Conservation (phyloP, 2,888 invertebrate genomes). For the Plebejus argus region DNA sequence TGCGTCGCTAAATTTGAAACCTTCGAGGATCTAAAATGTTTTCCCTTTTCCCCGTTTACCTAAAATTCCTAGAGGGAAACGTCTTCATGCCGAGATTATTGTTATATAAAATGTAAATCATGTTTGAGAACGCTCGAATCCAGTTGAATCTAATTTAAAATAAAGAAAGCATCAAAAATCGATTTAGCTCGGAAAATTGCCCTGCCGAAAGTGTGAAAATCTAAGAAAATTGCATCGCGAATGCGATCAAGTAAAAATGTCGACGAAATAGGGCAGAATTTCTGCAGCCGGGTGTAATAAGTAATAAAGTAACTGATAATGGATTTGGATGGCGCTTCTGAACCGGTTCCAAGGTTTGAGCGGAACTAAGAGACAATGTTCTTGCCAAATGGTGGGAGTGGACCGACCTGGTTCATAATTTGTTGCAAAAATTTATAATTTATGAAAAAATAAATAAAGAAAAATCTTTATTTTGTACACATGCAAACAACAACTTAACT, state of each 20-base stretch:
- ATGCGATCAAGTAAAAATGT: conserved; percentile 7
- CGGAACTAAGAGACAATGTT: conserved; percentile 7
- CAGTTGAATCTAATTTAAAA: background rate
- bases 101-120: background rate
- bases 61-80: background rate
- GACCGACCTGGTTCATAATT: background rate
- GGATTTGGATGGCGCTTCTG: conserved; percentile 12
- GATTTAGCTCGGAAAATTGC: conserved; percentile 1
- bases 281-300: conserved; percentile 12
- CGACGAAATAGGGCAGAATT: background rate
- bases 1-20: background rate
- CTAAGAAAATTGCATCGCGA: background rate
- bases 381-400: conserved; percentile 21
- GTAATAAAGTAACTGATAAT: conserved; percentile 2
- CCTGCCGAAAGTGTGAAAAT: background rate
- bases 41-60: background rate
- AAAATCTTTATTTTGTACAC: too few relatives aligned
- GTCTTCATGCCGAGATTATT: too few relatives aligned
- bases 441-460: too few relatives aligned
- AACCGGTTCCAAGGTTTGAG: conserved; percentile 27
- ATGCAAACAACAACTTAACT: too few relatives aligned
- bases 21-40: background rate
- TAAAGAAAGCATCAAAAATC: conserved; percentile 12
- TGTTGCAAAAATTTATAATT: background rate
- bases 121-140: background rate